A percentile compares a stretch with the other conserved stretches of the same genome.
These are phyloP conservation scores for Nibea albiflora DNA, from an alignment of 2,113 vertebrate genomes.

Conservation along the genomic window DNA sequence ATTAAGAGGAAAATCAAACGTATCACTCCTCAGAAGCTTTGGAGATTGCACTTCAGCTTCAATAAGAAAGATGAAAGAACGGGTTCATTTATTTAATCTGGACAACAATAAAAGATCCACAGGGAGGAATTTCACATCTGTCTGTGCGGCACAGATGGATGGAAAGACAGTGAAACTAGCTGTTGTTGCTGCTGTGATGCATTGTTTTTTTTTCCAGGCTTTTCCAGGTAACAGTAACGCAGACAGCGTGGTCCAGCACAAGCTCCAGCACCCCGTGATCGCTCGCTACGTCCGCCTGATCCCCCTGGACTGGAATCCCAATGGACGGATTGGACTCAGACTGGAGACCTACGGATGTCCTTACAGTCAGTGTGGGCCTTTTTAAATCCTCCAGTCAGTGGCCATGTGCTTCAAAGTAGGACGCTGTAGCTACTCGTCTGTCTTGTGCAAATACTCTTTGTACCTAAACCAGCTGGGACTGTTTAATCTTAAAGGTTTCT, in stretches of 20 bases:
- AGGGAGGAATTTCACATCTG: background rate
- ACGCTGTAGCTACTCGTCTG: no score
- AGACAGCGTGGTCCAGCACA: slow-evolving; percentile 74
- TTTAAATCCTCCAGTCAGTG: background rate
- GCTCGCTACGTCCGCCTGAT: slow-evolving; percentile 64
- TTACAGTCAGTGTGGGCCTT: slow-evolving; percentile 57
- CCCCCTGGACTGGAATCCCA: slow-evolving; percentile 72
- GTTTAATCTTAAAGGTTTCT: no score
- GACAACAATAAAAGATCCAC: slow-evolving; percentile 7
- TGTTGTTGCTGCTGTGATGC: background rate
- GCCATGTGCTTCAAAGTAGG: no score
- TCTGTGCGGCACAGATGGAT: background rate
- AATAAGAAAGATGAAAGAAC: slow-evolving; percentile 8
- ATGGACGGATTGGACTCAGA: slow-evolving; percentile 72
- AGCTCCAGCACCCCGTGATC: slow-evolving; percentile 62
- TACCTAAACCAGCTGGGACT: no score
- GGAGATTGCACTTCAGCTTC: slow-evolving; percentile 25
- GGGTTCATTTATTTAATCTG: background rate
- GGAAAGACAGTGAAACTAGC: background rate
- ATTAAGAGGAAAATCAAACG: slow-evolving; percentile 57
- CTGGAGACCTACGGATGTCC: slow-evolving; percentile 74
- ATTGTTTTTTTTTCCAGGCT: slow-evolving; percentile 35
- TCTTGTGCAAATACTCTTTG: no score
- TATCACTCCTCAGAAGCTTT: slow-evolving; percentile 29
- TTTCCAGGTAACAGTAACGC: slow-evolving; percentile 74